Evolutionary conservation across 2,797 vertebrate species (phyloP).

Genomic region (Platyrinchus mystaceus): DNA sequence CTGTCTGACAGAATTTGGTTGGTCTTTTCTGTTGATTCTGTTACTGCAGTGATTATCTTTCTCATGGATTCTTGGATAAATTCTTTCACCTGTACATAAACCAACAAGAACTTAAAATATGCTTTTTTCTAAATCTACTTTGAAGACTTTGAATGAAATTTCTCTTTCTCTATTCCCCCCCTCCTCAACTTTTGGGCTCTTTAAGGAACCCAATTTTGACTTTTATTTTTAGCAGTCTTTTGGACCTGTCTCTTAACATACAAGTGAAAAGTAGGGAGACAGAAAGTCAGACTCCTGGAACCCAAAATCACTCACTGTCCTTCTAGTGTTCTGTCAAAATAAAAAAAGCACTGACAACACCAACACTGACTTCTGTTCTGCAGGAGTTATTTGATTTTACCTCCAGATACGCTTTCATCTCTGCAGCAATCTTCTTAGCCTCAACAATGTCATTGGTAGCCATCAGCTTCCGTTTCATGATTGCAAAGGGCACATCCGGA

Average conservation of each 20-base stretch:
- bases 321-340: not conserved
- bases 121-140: not conserved
- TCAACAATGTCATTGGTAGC: conserved; percentile 78
- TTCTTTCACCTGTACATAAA: conserved; percentile 76
- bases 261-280: not conserved
- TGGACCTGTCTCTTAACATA: not conserved
- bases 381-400: conserved; percentile 66
- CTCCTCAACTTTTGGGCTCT: not conserved
- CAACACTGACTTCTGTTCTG: not conserved
- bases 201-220: not conserved
- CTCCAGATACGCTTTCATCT: conserved; percentile 84
- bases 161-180: not conserved
- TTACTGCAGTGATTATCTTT: conserved; percentile 78
- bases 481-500: conserved; percentile 90
- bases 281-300: not conserved
- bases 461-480: conserved; percentile 92
- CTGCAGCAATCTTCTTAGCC: conserved; percentile 71
- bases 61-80: conserved; percentile 78
- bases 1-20: conserved; percentile 74
- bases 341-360: not conserved
- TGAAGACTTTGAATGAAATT: not conserved
- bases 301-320: not conserved
- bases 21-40: conserved; percentile 34
- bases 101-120: not conserved
- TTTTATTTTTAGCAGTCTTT: not conserved